Conservation (phyloP, 2,113 vertebrate genomes). For the Melospiza melodia region DNA sequence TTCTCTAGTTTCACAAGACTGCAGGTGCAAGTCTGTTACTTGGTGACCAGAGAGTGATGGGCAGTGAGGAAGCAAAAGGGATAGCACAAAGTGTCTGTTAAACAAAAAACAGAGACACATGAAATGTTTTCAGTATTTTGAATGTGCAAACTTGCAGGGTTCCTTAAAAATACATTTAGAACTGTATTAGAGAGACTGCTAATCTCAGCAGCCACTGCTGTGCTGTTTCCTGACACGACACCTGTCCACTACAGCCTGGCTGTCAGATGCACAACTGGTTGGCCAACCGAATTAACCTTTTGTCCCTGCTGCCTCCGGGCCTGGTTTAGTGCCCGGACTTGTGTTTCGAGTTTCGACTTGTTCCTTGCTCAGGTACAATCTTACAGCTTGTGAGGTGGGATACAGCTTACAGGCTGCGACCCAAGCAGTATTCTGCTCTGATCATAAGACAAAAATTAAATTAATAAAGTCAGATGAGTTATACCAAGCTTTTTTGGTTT, state of each 20-base stretch:
- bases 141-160: not conserved
- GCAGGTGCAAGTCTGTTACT: slow-evolving; percentile 12
- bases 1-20: not conserved
- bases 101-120: not conserved
- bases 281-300: not conserved
- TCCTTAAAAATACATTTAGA: not conserved
- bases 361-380: not conserved
- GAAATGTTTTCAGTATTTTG: not conserved
- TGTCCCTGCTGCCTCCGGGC: not conserved
- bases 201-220: not conserved
- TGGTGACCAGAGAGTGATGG: not conserved
- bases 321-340: not conserved
- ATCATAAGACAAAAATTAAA: not conserved
- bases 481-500: not conserved
- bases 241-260: not conserved
- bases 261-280: not conserved
- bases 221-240: not conserved
- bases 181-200: not conserved
- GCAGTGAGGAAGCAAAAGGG: not conserved
- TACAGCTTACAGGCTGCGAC: too few species aligned
- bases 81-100: not conserved
- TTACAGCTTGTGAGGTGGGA: not conserved
- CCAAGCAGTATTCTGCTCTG: not conserved
- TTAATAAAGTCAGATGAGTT: not conserved
- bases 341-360: not conserved